phyloP scores from a whole-genome alignment of 2,113 vertebrate genomes.

The Patagioenas fasciata region DNA sequence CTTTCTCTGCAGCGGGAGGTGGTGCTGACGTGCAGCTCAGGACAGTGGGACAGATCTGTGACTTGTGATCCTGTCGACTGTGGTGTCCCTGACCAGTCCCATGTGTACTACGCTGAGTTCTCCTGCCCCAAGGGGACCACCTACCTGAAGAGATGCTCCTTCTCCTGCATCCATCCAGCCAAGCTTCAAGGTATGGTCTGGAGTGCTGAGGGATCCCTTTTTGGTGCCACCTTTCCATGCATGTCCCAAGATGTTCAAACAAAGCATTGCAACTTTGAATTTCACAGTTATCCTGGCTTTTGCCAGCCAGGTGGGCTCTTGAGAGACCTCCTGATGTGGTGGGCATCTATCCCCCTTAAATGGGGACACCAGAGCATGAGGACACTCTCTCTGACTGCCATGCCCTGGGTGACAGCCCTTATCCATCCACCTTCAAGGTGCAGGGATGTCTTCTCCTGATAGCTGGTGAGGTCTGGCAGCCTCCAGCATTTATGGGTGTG shows the following conservation, averaged over 20 bases:
- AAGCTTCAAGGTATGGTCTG: constrained; percentile 88
- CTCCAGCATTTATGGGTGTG: background rate
- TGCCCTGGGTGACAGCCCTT: background rate
- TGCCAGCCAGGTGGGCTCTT: background rate
- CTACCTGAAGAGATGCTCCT: constrained; percentile 85
- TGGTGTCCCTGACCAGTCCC: constrained; percentile 80
- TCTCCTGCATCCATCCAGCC: constrained; percentile 91
- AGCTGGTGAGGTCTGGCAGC: background rate
- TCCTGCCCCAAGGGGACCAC: constrained; percentile 86
- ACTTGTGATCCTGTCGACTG: constrained; percentile 87
- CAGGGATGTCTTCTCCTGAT: background rate
- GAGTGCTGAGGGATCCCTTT: background rate
- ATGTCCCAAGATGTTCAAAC: background rate
- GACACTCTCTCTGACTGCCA: background rate
- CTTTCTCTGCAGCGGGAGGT: constrained; percentile 71
- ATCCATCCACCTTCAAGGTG: background rate
- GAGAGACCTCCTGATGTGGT: background rate
- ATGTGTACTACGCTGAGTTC: constrained; percentile 88
- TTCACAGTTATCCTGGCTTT: background rate
- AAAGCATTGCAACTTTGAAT: background rate
- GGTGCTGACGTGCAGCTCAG: constrained; percentile 82
- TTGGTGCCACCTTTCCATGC: background rate
- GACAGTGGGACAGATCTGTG: constrained; percentile 85
- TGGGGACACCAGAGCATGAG: accelerated
- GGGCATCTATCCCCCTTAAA: background rate